Evolutionary conservation across 2,113 vertebrate species (phyloP).

Genomic region (Dasyurus viverrinus): DNA sequence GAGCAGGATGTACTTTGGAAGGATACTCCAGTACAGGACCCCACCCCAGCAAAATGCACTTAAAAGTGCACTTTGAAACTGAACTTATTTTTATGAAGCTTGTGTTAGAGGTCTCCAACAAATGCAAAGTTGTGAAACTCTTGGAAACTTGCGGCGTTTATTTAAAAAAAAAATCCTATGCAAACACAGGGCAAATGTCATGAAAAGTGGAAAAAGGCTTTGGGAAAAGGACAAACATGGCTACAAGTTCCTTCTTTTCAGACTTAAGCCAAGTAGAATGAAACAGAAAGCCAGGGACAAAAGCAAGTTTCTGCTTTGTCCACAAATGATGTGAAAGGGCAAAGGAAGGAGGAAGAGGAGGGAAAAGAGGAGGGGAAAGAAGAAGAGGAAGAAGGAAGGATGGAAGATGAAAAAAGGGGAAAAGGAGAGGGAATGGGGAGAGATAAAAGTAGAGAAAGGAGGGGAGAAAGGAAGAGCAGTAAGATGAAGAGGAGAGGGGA

Average conservation of each 20-base stretch:
- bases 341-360: background rate
- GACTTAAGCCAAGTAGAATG: background rate
- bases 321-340: background rate
- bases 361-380: background rate
- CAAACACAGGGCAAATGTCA: background rate
- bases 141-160: background rate
- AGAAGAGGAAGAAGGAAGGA: background rate
- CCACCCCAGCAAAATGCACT: background rate
- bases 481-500: too few species aligned
- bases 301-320: too few species aligned
- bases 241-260: background rate
- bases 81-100: background rate
- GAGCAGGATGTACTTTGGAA: background rate
- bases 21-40: background rate
- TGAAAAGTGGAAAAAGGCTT: background rate
- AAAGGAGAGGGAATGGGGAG: too few species aligned
- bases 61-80: background rate
- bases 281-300: background rate
- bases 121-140: too few species aligned
- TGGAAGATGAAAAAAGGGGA: too few species aligned
- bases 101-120: background rate
- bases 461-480: too few species aligned
- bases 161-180: background rate
- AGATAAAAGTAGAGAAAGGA: too few species aligned
- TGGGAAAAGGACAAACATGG: background rate